Evolutionary conservation across 2,113 vertebrate genomes (phyloP).

Genomic region (Apeltes quadracus): DNA sequence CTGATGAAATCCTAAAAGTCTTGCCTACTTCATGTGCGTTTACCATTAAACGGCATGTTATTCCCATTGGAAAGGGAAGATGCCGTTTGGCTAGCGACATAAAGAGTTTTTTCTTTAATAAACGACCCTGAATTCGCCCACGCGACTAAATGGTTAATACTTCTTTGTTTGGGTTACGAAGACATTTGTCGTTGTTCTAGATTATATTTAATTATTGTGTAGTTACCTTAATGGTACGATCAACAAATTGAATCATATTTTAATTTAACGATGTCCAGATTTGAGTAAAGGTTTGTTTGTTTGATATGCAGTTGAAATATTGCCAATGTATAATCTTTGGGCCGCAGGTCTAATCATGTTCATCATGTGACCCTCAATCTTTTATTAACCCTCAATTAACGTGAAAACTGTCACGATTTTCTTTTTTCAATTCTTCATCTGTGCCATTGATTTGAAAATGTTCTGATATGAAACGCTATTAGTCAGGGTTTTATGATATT

Average conservation of each 20-base stretch:
- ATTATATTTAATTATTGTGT: neutral
- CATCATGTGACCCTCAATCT: too few relatives aligned
- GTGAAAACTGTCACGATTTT: neutral
- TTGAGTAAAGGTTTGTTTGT: neutral
- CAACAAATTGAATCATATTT: too few relatives aligned
- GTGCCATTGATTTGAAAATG: neutral
- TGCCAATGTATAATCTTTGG: neutral
- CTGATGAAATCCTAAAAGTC: slow-evolving; percentile 23
- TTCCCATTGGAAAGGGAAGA: neutral
- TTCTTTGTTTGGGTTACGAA: neutral
- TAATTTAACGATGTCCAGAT: neutral
- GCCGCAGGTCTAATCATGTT: neutral
- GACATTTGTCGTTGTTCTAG: neutral
- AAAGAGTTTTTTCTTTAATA: neutral
- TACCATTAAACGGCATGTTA: neutral
- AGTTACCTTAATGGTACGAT: too few relatives aligned
- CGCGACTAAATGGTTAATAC: neutral
- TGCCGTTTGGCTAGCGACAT: neutral
- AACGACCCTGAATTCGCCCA: neutral
- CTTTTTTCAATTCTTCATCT: neutral
- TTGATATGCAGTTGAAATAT: too few relatives aligned
- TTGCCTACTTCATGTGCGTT: slow-evolving; percentile 10
- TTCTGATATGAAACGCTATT: neutral
- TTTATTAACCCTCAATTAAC: neutral
- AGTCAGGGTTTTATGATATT: neutral